Evolutionary conservation across 53 echinoderm and acorn worm genomes (phyloP).

Genomic region (Luidia sarsii): DNA sequence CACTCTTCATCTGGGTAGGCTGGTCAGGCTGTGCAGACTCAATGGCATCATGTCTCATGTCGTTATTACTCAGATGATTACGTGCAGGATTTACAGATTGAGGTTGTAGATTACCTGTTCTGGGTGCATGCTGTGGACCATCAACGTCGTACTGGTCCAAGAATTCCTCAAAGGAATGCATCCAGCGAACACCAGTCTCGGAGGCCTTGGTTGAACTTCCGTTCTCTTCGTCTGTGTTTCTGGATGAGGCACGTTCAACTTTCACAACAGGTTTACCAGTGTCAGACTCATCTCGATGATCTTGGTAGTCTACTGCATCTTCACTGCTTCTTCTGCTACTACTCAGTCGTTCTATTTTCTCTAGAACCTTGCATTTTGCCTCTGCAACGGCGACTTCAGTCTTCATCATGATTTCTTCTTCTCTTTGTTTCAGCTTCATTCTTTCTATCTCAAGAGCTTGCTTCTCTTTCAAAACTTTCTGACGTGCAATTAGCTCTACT

Average conservation of each 20-base stretch:
- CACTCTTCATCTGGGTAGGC: background rate
- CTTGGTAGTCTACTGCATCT: background rate
- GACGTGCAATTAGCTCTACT: background rate
- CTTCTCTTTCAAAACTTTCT: constrained; percentile 14
- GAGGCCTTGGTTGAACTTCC: background rate
- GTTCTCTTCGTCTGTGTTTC: background rate
- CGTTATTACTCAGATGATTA: no score
- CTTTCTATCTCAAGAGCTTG: constrained; percentile 9
- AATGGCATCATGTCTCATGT: no score
- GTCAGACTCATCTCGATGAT: background rate
- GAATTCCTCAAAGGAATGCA: background rate
- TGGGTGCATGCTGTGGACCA: background rate
- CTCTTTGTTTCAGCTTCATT: background rate
- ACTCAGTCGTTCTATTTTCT: constrained; percentile 3
- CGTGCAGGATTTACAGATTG: no score
- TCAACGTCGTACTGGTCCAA: background rate
- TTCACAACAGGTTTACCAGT: background rate
- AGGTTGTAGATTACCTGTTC: background rate
- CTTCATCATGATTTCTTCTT: constrained; percentile 5
- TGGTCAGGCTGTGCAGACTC: background rate
- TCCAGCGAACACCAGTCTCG: background rate
- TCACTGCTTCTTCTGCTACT: background rate
- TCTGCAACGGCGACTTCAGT: background rate
- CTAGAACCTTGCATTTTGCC: constrained; percentile 9
- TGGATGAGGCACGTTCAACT: background rate